Conservation (phyloP, 2,113 vertebrate species). For the Nothocercus julius region DNA sequence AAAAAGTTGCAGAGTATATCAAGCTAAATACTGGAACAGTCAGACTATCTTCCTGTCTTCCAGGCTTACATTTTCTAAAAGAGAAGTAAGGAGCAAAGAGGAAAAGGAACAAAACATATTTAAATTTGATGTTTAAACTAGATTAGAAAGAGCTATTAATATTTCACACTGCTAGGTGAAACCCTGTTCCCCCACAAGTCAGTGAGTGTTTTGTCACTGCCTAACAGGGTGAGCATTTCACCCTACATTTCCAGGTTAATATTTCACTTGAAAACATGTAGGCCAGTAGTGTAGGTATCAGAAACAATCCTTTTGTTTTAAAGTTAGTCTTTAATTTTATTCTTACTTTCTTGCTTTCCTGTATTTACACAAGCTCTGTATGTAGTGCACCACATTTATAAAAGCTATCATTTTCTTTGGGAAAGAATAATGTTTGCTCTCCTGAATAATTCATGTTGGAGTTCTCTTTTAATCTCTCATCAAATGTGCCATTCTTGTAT, state of each 20-base stretch:
- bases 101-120: neutral
- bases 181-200: neutral
- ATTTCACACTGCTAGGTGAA: neutral
- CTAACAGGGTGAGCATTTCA: neutral
- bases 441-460: conserved; percentile 53
- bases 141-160: conserved; percentile 38
- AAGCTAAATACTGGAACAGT: neutral
- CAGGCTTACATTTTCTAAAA: neutral
- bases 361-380: neutral
- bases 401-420: conserved; percentile 34
- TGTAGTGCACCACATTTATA: neutral
- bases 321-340: neutral
- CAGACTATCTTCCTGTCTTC: neutral
- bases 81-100: neutral
- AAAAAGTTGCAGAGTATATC: conserved; percentile 24
- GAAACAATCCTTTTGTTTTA: conserved; percentile 16
- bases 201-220: neutral
- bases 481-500: conserved; percentile 19
- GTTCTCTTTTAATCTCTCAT: conserved; percentile 47
- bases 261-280: neutral
- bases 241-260: neutral
- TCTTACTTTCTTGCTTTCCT: conserved; percentile 20
- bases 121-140: conserved; percentile 3
- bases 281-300: neutral
- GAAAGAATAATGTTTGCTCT: conserved; percentile 39